Conservation (phyloP, 2,888 invertebrate genomes). For the Plutella xylostella region DNA sequence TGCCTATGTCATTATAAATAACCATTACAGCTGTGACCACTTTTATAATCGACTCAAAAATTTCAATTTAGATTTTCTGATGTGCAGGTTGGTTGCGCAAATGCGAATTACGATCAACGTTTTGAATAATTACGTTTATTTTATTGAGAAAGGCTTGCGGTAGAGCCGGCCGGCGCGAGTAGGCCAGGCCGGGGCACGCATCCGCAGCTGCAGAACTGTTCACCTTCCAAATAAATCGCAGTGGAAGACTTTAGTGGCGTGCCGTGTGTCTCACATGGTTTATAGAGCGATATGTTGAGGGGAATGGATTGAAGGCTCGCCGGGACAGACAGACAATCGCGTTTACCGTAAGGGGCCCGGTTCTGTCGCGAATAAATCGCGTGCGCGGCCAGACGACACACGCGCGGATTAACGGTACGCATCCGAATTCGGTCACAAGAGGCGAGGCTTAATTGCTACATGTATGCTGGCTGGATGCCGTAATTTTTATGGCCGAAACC, state of each 20-base stretch:
- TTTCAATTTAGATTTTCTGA: too few relatives aligned
- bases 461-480: slow-evolving; percentile 18
- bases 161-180: neutral
- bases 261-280: slow-evolving; percentile 21
- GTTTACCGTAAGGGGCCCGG: slow-evolving; percentile 51
- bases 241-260: slow-evolving; percentile 11
- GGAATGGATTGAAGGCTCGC: neutral
- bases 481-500: neutral
- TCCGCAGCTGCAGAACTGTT: neutral
- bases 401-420: slow-evolving; percentile 45
- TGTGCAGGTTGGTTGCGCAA: too few relatives aligned
- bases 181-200: neutral
- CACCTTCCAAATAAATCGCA: slow-evolving; percentile 5
- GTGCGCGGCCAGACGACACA: slow-evolving; percentile 21
- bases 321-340: slow-evolving; percentile 18
- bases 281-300: slow-evolving; percentile 7
- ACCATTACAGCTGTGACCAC: slow-evolving; percentile 13
- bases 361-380: slow-evolving; percentile 60
- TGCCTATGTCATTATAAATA: slow-evolving; percentile 13
- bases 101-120: neutral
- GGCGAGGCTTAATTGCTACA: slow-evolving; percentile 20
- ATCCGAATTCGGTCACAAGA: slow-evolving; percentile 39
- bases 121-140: neutral
- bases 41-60: too few relatives aligned
- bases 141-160: neutral